These are phyloP conservation scores for Amblyraja radiata DNA, from an alignment of 2,797 vertebrate species.

Conservation along the genomic window DNA sequence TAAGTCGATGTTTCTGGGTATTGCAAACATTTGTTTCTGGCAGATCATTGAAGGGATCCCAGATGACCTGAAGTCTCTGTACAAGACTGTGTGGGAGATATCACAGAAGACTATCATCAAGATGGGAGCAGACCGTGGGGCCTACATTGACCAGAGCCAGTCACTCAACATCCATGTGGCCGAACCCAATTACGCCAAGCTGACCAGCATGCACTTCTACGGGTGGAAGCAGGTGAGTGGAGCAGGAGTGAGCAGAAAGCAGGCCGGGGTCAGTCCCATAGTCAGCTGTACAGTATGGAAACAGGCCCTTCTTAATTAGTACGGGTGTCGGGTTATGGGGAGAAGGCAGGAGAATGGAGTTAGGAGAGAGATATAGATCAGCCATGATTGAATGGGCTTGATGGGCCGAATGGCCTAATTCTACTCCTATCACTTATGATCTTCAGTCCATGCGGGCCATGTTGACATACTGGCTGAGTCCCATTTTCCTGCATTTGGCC, in stretches of 20 bases:
- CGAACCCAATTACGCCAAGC: slow-evolving; percentile 93
- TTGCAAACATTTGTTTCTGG: background rate
- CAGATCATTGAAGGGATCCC: slow-evolving; percentile 79
- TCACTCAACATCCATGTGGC: slow-evolving; percentile 96
- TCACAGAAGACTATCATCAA: slow-evolving; percentile 88
- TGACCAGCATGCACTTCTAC: slow-evolving; percentile 97
- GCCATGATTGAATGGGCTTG: too few species aligned
- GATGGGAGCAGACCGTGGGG: slow-evolving; percentile 91
- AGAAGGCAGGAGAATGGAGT: too few species aligned
- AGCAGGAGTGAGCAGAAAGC: too few species aligned
- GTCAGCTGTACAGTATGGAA: background rate
- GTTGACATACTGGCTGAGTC: too few species aligned
- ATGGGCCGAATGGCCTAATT: too few species aligned
- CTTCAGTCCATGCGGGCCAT: too few species aligned
- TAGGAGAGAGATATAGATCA: too few species aligned
- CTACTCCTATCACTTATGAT: too few species aligned
- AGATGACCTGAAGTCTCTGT: slow-evolving; percentile 81
- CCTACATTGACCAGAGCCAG: slow-evolving; percentile 96
- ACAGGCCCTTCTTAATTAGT: too few species aligned
- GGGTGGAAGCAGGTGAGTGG: slow-evolving; percentile 85
- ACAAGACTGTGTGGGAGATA: slow-evolving; percentile 98
- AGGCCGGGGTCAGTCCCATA: background rate
- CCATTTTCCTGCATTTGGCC: too few species aligned
- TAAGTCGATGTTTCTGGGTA: background rate
- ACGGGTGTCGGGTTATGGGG: too few species aligned